Conservation (phyloP, 2,888 invertebrate species). For the Disparrhopalites patrizii region DNA sequence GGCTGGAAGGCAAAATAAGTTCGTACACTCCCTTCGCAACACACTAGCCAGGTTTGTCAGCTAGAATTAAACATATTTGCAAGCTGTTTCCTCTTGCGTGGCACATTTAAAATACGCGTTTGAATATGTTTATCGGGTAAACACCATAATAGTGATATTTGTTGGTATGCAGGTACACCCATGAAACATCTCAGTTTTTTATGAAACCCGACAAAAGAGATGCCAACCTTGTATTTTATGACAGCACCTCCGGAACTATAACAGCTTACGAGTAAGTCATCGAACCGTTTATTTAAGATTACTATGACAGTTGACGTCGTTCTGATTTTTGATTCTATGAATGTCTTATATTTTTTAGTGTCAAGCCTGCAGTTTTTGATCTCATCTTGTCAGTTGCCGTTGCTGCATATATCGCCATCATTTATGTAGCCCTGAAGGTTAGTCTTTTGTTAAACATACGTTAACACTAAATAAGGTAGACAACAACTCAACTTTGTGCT, state of each 20-base stretch:
- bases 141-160: too few relatives aligned
- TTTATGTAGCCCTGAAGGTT: slow-evolving; percentile 74
- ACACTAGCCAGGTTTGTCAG: slow-evolving; percentile 62
- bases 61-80: too few relatives aligned
- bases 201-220: slow-evolving; percentile 78
- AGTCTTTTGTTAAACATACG: too few relatives aligned
- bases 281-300: too few relatives aligned
- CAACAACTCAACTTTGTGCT: background rate
- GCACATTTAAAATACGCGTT: too few relatives aligned
- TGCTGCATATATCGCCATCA: slow-evolving; percentile 71
- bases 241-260: slow-evolving; percentile 70
- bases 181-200: slow-evolving; percentile 52
- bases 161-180: slow-evolving; percentile 36
- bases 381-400: slow-evolving; percentile 85
- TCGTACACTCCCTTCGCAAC: slow-evolving; percentile 68
- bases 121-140: background rate
- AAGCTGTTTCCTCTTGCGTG: too few relatives aligned
- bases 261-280: slow-evolving; percentile 80
- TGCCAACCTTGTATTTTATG: slow-evolving; percentile 89
- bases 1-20: slow-evolving; percentile 61
- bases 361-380: slow-evolving; percentile 97
- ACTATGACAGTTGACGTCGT: too few relatives aligned
- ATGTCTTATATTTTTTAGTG: slow-evolving; percentile 60
- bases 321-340: background rate
- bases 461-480: background rate